Evolutionary conservation across 2,797 vertebrate genomes (phyloP).

Genomic region (Prunella strophiata): DNA sequence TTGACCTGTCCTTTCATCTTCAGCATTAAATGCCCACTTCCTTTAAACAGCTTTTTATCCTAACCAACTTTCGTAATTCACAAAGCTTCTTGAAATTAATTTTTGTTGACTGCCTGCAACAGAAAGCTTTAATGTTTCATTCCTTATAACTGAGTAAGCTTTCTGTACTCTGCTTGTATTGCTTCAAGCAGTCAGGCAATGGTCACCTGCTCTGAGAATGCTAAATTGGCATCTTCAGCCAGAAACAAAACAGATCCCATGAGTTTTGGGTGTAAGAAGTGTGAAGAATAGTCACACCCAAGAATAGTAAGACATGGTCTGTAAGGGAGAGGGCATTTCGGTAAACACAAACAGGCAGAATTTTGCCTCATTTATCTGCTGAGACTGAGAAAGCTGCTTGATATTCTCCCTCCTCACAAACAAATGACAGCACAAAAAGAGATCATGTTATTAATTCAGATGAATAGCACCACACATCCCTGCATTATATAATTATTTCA

Average conservation of each 20-base stretch:
- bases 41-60: slow-evolving; percentile 20
- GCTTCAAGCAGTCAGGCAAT: background rate
- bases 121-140: background rate
- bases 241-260: background rate
- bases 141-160: background rate
- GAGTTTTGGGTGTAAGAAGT: background rate
- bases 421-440: background rate
- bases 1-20: background rate
- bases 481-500: slow-evolving; percentile 1
- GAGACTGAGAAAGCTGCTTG: background rate
- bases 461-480: background rate
- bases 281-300: background rate
- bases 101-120: background rate
- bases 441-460: background rate
- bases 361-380: background rate
- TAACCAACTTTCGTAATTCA: background rate
- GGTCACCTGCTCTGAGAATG: background rate
- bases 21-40: background rate
- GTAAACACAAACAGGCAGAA: background rate
- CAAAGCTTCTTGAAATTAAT: slow-evolving; percentile 1
- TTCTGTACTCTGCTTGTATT: background rate
- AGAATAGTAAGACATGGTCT: background rate
- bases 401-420: background rate
- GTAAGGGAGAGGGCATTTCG: background rate
- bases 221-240: background rate